Percentiles rank a stretch among this genome's conserved stretches.
phyloP scores from a whole-genome alignment of 2,888 invertebrate species.

The Ochropleura plecta region DNA sequence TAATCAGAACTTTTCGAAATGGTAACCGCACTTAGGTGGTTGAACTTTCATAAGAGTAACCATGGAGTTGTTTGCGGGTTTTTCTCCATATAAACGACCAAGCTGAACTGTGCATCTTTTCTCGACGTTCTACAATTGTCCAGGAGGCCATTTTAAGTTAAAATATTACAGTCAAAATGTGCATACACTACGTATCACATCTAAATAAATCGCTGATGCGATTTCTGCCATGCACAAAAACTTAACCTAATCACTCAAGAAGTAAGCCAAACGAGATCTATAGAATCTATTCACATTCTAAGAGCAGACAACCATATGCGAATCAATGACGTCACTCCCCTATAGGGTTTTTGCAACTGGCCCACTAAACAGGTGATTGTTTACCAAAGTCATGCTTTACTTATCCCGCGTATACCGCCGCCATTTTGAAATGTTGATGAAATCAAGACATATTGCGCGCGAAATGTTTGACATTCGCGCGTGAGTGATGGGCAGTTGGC shows the following conservation, averaged over 20 bases:
- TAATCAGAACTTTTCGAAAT: no score
- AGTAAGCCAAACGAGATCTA: neutral
- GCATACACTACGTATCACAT: neutral
- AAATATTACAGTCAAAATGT: no score
- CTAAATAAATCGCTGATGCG: neutral
- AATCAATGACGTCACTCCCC: constrained; percentile 36
- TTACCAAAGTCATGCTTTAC: constrained; percentile 58
- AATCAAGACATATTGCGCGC: constrained; percentile 48
- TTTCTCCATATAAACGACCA: no score
- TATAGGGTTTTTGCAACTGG: constrained; percentile 57
- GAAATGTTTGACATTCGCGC: constrained; percentile 17
- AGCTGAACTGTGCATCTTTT: no score
- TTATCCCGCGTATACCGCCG: constrained; percentile 24
- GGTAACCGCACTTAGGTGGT: neutral
- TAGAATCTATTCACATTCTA: constrained; percentile 28
- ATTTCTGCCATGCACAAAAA: neutral
- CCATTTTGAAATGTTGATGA: constrained; percentile 52
- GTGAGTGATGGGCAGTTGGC: constrained; percentile 26
- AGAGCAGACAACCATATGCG: constrained; percentile 20
- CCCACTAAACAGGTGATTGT: constrained; percentile 49
- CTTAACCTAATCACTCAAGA: neutral
- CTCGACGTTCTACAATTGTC: no score
- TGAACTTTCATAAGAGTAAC: no score
- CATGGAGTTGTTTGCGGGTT: no score
- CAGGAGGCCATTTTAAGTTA: no score